Base-by-base conservation (phyloP, 1,140 invertebrate species). In the Riptortus pedestris region DNA sequence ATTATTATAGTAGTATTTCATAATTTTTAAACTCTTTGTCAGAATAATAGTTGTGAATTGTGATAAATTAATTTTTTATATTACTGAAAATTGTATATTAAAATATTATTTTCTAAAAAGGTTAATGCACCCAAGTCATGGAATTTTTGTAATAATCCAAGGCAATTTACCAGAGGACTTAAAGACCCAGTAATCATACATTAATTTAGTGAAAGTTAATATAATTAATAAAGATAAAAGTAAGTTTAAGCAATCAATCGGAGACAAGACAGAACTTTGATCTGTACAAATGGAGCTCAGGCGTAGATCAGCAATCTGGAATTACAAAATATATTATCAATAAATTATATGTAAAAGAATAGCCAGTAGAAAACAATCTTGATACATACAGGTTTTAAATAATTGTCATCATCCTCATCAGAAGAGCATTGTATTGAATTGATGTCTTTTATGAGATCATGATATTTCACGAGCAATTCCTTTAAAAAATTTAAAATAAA, bases 101-200 rank as follows among this genome's bases (percentile, higher is more conserved):
- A n/a, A n/a, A n/a, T n/a, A n/a, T n/a, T n/a, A n/a, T n/a, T n/a
- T n/a, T n/a, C n/a, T n/a, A n/a, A n/a, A n/a, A n/a, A n/a, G n/a
- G n/a, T n/a, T n/a, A n/a, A n/a, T n/a, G n/a, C n/a, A n/a, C n/a
- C n/a, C n/a, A n/a, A n/a, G n/a, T 55, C 14, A 55, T 24, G 51
- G 51, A 71, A 88, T 79, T 74, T 85, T 86, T 55, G 80, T 77
- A 11, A 85, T 83, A 45, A 92, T 83, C 87, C 88, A 90, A 7
- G 89, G 89, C 58, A 92, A 73, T 70, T 81, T 79, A 11, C 88
- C 87, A 11, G 85, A 86, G 65, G 80, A 84, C 71, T 86, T 89
- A 72, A 88, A 91, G 57, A 77, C 78, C 75, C 86, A 87, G 74
- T 90, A 91, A 73, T 91, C 88, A 68, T 89, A 91, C 0, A 82